phyloP scores from a whole-genome alignment of 2,797 vertebrate species.

The Gallirallus australis region DNA sequence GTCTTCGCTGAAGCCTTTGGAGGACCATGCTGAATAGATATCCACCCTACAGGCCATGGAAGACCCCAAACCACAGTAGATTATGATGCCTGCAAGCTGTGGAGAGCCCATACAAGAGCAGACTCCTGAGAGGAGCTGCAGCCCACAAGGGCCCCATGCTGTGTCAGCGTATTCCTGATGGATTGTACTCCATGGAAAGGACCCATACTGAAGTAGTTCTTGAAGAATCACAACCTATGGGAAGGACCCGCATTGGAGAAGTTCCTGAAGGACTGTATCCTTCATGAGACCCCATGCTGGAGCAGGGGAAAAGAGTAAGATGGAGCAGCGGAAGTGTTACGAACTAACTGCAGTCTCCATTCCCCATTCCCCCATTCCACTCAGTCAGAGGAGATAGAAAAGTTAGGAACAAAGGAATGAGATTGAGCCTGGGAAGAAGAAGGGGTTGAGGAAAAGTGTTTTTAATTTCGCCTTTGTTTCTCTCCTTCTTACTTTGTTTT shows the following conservation, averaged over 20 bases:
- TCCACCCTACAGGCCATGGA: rapidly evolving
- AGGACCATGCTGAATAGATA: not conserved
- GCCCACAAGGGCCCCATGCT: too few species aligned
- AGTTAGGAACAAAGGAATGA: not conserved
- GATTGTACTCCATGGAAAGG: not conserved
- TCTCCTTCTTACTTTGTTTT: rapidly evolving
- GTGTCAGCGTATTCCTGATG: too few species aligned
- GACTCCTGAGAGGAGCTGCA: not conserved
- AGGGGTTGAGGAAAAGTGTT: not conserved
- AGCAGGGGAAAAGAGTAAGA: not conserved
- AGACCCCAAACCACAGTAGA: not conserved
- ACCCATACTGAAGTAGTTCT: not conserved
- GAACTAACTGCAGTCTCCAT: not conserved
- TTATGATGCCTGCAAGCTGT: not conserved
- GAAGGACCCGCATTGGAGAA: not conserved
- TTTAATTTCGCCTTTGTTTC: not conserved
- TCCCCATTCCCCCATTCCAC: not conserved
- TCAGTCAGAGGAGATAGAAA: not conserved
- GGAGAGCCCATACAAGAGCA: not conserved
- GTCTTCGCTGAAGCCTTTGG: not conserved
- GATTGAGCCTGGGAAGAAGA: not conserved
- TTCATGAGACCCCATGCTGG: rapidly evolving
- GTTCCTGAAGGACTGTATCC: not conserved
- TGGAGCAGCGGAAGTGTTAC: not conserved
- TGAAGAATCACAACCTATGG: not conserved